Base-by-base conservation (phyloP, 2,888 invertebrate species). In the Phalangium opilio region DNA sequence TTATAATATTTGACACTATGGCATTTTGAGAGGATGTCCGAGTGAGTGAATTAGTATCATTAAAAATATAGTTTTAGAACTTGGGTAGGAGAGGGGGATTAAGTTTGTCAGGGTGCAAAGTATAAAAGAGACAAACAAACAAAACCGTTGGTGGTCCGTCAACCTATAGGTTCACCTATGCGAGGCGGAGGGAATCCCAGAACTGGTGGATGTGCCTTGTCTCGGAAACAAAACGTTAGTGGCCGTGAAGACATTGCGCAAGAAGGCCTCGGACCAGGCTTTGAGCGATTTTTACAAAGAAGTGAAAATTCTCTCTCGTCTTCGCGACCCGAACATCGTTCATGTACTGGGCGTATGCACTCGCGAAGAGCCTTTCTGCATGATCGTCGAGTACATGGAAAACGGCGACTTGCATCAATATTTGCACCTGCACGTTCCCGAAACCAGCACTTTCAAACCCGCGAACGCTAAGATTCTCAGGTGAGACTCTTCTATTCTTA, bases 321-420 rank as follows among this genome's bases (percentile, higher is more conserved):
- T 89, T 44, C 81, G 82, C 51, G 84, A 89, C 66, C 76, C 81
- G 33, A 86, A 87, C 68, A 74, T 89, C 53, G 83, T 83, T 39
- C 73, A 83, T 52, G 79, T 86, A 55, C 74, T 87, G 46, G 86
- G 85, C 17, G 73, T 84, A 57, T 84, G 84, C 63, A 78, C 79
- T 40, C 73, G 77, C 34, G 81, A 83, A 57, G 85, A 86, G 61
- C 86, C 87, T 5, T 78, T 83, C 61, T 83, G 83, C 66, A 83
- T 86, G 58, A 77, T 89, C n/a, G 78, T 86, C 59, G 87, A 89
- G 67, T 85, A 86, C 66, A 82, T 85, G 63, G 82, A 84, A 63
- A 78, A 81, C 54, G 85, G 85, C 20, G 86, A 86, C 63, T 74
- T 90, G 51, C 79, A 84, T 55, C 76, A 73, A 66, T 85, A 76